Base-by-base conservation (phyloP, 1,140 invertebrate genomes). In the Achroia grisella region DNA sequence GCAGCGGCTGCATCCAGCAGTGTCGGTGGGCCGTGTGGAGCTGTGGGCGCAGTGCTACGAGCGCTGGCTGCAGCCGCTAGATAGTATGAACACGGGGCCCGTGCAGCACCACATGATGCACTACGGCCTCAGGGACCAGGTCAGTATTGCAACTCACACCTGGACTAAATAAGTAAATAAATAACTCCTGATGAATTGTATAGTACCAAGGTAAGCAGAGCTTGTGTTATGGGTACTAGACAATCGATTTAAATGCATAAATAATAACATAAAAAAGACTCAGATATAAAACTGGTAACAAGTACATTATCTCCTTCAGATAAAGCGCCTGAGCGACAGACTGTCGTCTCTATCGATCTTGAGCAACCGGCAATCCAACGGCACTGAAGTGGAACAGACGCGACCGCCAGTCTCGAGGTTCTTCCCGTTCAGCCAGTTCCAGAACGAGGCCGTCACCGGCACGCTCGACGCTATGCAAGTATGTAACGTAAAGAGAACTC, bases 41-140 rank as follows among this genome's bases (percentile, higher is more conserved):
- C 70, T 97, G n/a, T 98, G 95, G 95, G 87, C 89, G 35, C 94
- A 95, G 66, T 97, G 94, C 83, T 98, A 96, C 82, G 92, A 94
- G 56, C 90, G 95, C 1, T 97, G 95, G 94, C 88, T 96, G 65
- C 90, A 92, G 4, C 89, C 93, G 8, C 87, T 96, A 0, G 93
- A 97, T 72, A 93, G 96, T 35, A 88, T 90, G 3, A 91, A 90
- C 45, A 94, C 94, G 33, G 94, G 94, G 12, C 56, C 51, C 52
- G 67, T 77, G 51, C 81, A 86, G 54, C 71, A 62, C 55, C 65
- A 74, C 47, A 44, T 79, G 14, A 57, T 62, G 49, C 64, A 82
- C 66, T 73, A 71, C 46, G 23, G 43, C 4, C 54, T 73, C 11
- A 45, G 56, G 1, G 56, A 48, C 13, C 57, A 79, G 65, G 77